Evolutionary conservation across 1,140 invertebrate species (phyloP), one percentile per base, ranked within the genome.

Genomic region (Drosophila ercepeae): DNA sequence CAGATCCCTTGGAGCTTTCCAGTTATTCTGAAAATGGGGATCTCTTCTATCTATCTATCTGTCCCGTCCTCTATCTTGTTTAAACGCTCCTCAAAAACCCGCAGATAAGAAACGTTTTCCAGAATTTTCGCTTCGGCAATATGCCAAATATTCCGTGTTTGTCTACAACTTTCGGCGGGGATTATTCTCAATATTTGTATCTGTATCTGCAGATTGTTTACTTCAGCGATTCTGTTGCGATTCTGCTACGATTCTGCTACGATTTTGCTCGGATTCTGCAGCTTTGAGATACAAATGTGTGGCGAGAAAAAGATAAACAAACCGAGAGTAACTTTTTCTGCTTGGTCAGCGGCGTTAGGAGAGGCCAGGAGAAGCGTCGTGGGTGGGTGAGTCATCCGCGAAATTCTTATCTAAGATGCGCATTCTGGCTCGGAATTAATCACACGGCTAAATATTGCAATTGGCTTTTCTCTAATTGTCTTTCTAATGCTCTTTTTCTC

Each of bases 1-100:
- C 27, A 13, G 49, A 49, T 57, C 48, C 25, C 39, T 25, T 19
- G 13, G 13, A 53, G 44, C 68, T 52, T 71, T 72, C 25, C 57
- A 53, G 50, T 72, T 53, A 25, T 23, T 36, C 32, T 32, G 49
- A 68, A 67, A 68, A 53, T 32, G n/a, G 61, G 27, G 16, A 39
- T 67, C 64, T 52, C 23, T 52, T 68, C 61, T 68, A 52, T 65
- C 46, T 25, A 46, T 27, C 46, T 29, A 19, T 65, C n/a, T n/a
- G n/a, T n/a, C n/a, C n/a, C n/a, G n/a, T 52, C 23, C 44, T 68
- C 61, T 68, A 67, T 45, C 63, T 67, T 67, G 60, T 67, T 67
- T 68, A 67, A 32, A 42, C 60, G 13, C 55, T 29, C 14, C 11
- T 4, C 21, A 21, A 2, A 21, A 21, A 29, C 23, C n/a, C n/a